Percentiles rank a stretch among this genome's conserved stretches.
Conservation (phyloP, 37 sponge, comb jelly and placozoan species). For the Cladorhizidae sp. region DNA sequence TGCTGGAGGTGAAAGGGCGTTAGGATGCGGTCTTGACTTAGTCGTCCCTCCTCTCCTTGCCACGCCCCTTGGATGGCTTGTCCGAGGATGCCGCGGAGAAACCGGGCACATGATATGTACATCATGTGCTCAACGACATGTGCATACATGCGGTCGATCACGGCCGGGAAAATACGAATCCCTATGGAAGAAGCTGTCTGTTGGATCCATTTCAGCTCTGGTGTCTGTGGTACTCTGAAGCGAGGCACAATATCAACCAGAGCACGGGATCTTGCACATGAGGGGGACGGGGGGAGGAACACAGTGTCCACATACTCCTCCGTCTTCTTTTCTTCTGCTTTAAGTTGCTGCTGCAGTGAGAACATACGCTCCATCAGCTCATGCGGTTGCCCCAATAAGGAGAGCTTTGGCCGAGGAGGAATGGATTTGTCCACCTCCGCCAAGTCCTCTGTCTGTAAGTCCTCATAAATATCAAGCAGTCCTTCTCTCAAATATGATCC, state of each 20-base stretch:
- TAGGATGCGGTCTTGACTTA: constrained; percentile 30
- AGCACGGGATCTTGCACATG: neutral
- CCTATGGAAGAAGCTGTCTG: constrained; percentile 44
- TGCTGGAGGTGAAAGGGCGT: constrained; percentile 41
- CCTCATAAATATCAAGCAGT: neutral
- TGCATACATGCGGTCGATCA: constrained; percentile 56
- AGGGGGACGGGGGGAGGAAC: neutral
- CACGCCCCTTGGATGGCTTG: constrained; percentile 35
- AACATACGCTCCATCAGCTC: constrained; percentile 5
- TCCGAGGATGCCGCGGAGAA: constrained; percentile 29
- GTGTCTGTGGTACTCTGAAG: constrained; percentile 51
- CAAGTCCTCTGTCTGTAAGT: neutral
- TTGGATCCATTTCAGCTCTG: constrained; percentile 64
- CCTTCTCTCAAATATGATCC: neutral
- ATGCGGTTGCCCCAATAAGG: constrained; percentile 10
- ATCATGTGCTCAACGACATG: constrained; percentile 79
- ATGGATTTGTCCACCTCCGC: neutral
- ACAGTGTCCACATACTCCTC: constrained; percentile 22
- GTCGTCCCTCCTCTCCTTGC: constrained; percentile 3
- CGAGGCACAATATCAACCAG: neutral
- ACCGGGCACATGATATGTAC: constrained; percentile 47
- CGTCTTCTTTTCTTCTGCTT: neutral
- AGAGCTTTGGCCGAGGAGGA: neutral
- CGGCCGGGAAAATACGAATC: constrained; percentile 43
- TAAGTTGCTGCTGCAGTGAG: neutral